These are phyloP conservation scores for Limosa lapponica DNA, from an alignment of 2,797 vertebrate species.

Conservation along the genomic window DNA sequence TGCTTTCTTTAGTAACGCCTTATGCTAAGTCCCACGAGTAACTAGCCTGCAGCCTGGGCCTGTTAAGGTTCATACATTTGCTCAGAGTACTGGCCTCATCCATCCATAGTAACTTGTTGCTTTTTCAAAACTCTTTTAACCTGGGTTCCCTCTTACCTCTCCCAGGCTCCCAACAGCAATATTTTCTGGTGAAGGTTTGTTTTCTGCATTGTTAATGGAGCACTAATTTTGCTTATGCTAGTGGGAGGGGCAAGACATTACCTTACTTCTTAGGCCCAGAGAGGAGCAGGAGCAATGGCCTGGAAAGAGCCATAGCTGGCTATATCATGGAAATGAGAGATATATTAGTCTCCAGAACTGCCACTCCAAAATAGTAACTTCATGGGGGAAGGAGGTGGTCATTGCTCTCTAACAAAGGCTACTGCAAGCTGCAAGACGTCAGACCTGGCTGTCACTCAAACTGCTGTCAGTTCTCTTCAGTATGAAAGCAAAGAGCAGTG, in stretches of 20 bases:
- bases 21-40: background rate
- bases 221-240: too few relatives aligned
- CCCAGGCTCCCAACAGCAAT: too few relatives aligned
- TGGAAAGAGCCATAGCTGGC: background rate
- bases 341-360: background rate
- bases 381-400: background rate
- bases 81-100: background rate
- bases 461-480: background rate
- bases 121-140: too few relatives aligned
- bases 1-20: background rate
- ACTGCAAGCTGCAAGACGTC: background rate
- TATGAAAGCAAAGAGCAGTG: background rate
- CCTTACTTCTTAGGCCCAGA: too few relatives aligned
- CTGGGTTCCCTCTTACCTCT: too few relatives aligned
- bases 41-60: too few relatives aligned
- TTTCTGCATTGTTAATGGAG: too few relatives aligned
- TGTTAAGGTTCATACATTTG: background rate
- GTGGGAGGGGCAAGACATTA: too few relatives aligned
- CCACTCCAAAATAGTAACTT: background rate
- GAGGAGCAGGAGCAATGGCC: background rate
- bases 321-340: background rate
- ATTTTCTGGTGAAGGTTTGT: too few relatives aligned
- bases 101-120: too few relatives aligned
- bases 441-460: background rate
- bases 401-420: background rate